These are phyloP conservation scores for Oncorhynchus gorbuscha DNA, from an alignment of 2,113 vertebrate species.

Conservation along the genomic window DNA sequence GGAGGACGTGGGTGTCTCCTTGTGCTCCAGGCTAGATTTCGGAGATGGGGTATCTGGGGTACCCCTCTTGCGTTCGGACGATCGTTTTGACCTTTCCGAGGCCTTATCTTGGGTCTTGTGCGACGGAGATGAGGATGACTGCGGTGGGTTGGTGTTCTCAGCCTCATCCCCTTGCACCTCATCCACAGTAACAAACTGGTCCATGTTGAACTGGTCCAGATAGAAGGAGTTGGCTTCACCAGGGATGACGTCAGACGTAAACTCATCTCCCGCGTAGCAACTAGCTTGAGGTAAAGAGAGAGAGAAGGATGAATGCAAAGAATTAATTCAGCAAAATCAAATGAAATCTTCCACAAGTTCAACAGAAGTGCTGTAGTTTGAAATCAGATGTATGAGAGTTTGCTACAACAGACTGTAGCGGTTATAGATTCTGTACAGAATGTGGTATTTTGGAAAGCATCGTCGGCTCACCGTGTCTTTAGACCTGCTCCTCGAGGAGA, in stretches of 20 bases:
- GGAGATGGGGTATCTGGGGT: not conserved
- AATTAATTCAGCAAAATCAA: too few relatives aligned
- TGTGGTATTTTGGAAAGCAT: too few relatives aligned
- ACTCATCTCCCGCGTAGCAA: conserved; percentile 55
- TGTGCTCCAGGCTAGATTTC: conserved; percentile 5
- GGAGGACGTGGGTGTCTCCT: not conserved
- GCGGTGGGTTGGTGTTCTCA: not conserved
- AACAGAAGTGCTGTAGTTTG: too few relatives aligned
- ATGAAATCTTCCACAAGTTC: too few relatives aligned
- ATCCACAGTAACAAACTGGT: conserved; percentile 87
- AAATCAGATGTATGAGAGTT: too few relatives aligned
- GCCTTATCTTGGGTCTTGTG: not conserved
- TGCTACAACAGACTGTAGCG: too few relatives aligned
- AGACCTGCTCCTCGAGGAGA: conserved; percentile 25
- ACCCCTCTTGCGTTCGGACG: not conserved
- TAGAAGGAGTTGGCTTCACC: not conserved
- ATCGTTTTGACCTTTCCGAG: not conserved
- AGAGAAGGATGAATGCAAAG: not conserved
- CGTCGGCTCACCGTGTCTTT: conserved; percentile 23
- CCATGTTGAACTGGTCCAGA: conserved; percentile 73
- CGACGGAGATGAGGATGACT: not conserved
- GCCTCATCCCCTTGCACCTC: conserved; percentile 78
- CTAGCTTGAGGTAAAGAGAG: not conserved
- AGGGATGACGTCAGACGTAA: conserved; percentile 59
- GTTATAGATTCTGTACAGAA: too few relatives aligned